These are phyloP conservation scores for Drosophila tanythrix DNA, from an alignment of 2,888 invertebrate species.

Conservation along the genomic window DNA sequence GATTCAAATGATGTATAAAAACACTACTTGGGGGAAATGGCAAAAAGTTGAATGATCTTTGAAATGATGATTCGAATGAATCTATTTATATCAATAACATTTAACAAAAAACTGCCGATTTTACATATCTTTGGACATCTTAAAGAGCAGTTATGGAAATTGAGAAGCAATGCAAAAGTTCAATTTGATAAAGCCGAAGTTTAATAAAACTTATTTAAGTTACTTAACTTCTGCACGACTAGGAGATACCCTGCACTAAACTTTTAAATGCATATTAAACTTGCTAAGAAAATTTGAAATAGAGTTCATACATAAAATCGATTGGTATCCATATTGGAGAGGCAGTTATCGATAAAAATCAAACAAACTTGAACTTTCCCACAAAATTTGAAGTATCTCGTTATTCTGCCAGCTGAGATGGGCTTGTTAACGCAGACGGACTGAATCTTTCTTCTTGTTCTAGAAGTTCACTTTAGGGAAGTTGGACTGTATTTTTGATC, in stretches of 20 bases:
- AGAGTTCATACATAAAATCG: background rate
- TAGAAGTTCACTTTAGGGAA: background rate
- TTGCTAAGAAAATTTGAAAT: too few relatives aligned
- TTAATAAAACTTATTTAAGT: background rate
- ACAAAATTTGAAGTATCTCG: background rate
- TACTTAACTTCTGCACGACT: background rate
- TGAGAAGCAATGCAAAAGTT: background rate
- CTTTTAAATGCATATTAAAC: background rate
- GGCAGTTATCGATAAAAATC: background rate
- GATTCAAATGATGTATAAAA: background rate
- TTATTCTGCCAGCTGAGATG: background rate
- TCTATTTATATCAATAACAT: too few relatives aligned
- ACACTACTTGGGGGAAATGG: background rate
- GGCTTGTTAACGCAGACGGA: background rate
- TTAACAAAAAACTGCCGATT: conserved; percentile 9
- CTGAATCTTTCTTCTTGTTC: background rate
- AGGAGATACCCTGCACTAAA: background rate
- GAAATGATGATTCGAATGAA: background rate
- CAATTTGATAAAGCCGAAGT: background rate
- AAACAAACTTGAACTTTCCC: background rate
- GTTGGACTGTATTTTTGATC: background rate
- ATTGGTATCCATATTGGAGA: background rate
- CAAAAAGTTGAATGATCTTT: background rate
- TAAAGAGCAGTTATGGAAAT: background rate
- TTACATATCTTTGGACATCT: background rate